Evolutionary conservation across 1,140 invertebrate genomes (phyloP), one percentile per base, ranked within the genome.

Genomic region (Manduca sexta): DNA sequence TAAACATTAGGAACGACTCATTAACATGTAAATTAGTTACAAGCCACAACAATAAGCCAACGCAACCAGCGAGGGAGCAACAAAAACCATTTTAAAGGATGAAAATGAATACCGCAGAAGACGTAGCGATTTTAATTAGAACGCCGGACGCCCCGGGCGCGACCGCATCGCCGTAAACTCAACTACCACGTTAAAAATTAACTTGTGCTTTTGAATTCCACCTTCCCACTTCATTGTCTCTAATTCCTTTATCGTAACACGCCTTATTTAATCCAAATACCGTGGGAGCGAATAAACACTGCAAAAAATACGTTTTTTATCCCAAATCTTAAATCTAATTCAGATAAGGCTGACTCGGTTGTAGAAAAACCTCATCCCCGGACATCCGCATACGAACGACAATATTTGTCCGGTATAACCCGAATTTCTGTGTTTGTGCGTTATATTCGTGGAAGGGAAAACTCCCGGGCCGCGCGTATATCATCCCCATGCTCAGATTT

Each of bases 11-110:
- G 60, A 67, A 69, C 58, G 71, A 64, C 70, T 82, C 70, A 84
- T 84, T 84, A 81, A 75, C 74, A 82, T 84, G 74, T 82, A 79
- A 81, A 84, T 84, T 76, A 82, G 71, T 77, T 65, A 58, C 63
- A 63, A 62, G 64, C 69, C 69, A 74, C 71, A 77, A 78, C 69
- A 79, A 80, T 79, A 73, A 73, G 68, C 62, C 61, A 69, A 68
- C 54, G 66, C 64, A 71, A 69, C 70, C 67, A 61, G 64, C 37
- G 62, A 64, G 52, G 52, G 59, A 51, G 59, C 60, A 77, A 77
- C 79, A 81, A 81, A 82, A 82, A 79, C 64, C 66, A 56, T 66
- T 78, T 74, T 69, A 73, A 80, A 80, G 67, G 73, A 82, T 80
- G 74, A 75, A 74, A 82, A 82, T 78, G 76, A 72, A 78, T 74